phyloP scores from a whole-genome alignment of 1,140 invertebrate genomes.

The Atopsyche davidsoni region DNA sequence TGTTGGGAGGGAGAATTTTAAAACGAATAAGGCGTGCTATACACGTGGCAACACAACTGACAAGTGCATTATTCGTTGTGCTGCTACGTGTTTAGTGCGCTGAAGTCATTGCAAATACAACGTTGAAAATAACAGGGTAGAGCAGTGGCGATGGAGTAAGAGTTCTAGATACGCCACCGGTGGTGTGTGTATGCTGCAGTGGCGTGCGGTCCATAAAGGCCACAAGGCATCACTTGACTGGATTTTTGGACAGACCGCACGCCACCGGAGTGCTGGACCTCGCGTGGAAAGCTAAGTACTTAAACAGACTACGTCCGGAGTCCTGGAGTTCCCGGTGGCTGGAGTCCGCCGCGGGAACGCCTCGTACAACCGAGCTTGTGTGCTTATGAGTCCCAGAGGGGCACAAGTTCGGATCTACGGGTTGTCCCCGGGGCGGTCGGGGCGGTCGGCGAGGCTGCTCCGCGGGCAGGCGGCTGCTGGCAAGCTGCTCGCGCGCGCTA shows the following conservation, averaged over 20 bases:
- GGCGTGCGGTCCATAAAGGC: too few relatives aligned
- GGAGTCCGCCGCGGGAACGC: slow-evolving; percentile 15
- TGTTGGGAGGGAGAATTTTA: too few relatives aligned
- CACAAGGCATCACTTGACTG: slow-evolving; percentile 73
- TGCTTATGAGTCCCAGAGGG: slow-evolving; percentile 6
- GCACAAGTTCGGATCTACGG: slow-evolving; percentile 32
- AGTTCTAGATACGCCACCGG: too few relatives aligned
- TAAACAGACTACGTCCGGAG: background rate
- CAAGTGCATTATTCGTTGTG: too few relatives aligned
- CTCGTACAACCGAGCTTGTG: slow-evolving; percentile 29
- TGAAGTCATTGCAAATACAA: too few relatives aligned
- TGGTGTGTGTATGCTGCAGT: too few relatives aligned
- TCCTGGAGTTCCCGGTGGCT: background rate
- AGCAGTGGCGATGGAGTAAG: too few relatives aligned
- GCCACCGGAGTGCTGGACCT: background rate
- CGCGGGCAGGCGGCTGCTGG: background rate
- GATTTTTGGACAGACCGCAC: slow-evolving; percentile 30
- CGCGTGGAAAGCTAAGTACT: background rate
- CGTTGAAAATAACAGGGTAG: too few relatives aligned
- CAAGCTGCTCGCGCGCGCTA: background rate
- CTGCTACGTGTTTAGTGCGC: too few relatives aligned
- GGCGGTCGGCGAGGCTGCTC: background rate
- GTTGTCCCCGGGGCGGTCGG: slow-evolving; percentile 18
- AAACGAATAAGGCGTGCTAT: too few relatives aligned
- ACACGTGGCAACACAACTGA: too few relatives aligned